Evolutionary conservation across 1,140 invertebrate genomes (phyloP).

Genomic region (Drosophila neocordata): DNA sequence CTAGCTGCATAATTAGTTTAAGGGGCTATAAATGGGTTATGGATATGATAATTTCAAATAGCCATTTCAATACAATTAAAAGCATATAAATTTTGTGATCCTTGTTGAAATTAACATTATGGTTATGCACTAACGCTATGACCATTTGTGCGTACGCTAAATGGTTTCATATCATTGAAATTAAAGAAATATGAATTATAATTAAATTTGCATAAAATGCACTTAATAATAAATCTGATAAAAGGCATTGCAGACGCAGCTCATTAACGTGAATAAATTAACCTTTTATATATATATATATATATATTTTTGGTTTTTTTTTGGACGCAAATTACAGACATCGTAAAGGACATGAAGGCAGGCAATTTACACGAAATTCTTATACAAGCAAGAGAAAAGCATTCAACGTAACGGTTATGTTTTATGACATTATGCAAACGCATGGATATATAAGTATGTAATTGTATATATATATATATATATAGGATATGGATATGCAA

Average conservation of each 20-base stretch:
- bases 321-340: constrained; percentile 60
- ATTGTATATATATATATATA: constrained; percentile 12
- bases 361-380: constrained; percentile 33
- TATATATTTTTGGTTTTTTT: no score
- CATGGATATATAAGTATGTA: constrained; percentile 1
- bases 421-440: constrained; percentile 15
- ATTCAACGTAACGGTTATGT: constrained; percentile 27
- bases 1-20: constrained; percentile 51
- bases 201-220: constrained; percentile 56
- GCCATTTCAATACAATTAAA: constrained; percentile 73
- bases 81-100: constrained; percentile 64
- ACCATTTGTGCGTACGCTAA: constrained; percentile 28
- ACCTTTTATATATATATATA: no score
- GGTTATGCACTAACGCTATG: constrained; percentile 33
- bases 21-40: constrained; percentile 1
- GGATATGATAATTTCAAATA: constrained; percentile 65
- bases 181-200: constrained; percentile 67
- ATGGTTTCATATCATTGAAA: constrained; percentile 67
- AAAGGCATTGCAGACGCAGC: constrained; percentile 63
- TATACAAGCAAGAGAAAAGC: constrained; percentile 3
- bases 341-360: constrained; percentile 13
- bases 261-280: constrained; percentile 77
- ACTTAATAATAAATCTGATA: constrained; percentile 75
- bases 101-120: constrained; percentile 57
- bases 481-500: background rate